Percentiles rank a stretch among this genome's conserved stretches.
phyloP scores from a whole-genome alignment of 1,140 invertebrate genomes.

The Plectrocnemia conspersa region DNA sequence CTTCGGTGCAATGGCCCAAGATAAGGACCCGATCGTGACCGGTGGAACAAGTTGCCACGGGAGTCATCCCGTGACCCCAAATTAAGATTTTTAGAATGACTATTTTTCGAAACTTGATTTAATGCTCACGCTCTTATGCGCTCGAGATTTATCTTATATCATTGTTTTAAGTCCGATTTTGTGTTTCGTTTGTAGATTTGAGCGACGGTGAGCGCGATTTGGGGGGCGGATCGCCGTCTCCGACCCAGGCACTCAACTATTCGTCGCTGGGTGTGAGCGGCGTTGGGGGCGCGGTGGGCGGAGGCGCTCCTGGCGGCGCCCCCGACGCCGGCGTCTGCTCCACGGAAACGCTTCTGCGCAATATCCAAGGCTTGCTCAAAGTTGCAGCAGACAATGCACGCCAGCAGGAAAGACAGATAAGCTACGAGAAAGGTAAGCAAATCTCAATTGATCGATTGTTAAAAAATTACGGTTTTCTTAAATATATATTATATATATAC shows the following conservation, averaged over 20 bases:
- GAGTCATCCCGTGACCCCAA: too few species aligned
- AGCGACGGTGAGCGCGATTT: conserved; percentile 56
- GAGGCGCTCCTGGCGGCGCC: conserved; percentile 49
- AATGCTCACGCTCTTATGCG: too few species aligned
- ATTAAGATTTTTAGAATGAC: too few species aligned
- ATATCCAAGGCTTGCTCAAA: conserved; percentile 91
- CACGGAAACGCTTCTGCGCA: conserved; percentile 87
- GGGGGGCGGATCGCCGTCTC: conserved; percentile 41
- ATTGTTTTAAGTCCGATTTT: not conserved
- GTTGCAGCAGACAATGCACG: conserved; percentile 92
- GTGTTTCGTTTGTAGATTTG: conserved; percentile 48
- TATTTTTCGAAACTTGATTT: too few species aligned
- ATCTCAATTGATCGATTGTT: too few species aligned
- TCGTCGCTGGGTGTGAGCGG: conserved; percentile 35
- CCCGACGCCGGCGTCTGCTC: conserved; percentile 60
- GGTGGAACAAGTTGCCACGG: too few species aligned
- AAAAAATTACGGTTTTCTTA: too few species aligned
- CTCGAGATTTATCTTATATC: too few species aligned
- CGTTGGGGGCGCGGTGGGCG: conserved; percentile 40
- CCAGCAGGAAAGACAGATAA: conserved; percentile 91
- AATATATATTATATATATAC: too few species aligned
- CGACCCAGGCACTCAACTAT: conserved; percentile 37
- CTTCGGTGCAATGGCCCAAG: too few species aligned
- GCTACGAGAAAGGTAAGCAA: conserved; percentile 88
- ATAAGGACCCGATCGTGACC: too few species aligned